A percentile compares a stretch with the other conserved stretches of the same genome.
Conservation (phyloP, 2,888 invertebrate genomes). For the Tenthredo scrophulariae region DNA sequence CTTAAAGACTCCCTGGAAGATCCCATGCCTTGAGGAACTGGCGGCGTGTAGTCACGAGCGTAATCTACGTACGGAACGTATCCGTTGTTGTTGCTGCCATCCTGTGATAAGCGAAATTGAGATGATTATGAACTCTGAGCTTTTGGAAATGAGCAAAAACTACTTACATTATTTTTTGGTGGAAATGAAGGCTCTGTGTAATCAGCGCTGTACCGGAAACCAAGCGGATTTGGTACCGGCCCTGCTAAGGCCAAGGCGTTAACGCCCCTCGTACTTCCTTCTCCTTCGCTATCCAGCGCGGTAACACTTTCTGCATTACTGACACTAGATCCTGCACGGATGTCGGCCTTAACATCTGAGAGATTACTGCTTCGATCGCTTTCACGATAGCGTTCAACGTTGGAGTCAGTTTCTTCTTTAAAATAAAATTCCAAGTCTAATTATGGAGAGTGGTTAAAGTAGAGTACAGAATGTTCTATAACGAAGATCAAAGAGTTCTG, state of each 20-base stretch:
- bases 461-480: not conserved
- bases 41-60: constrained; percentile 93
- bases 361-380: constrained; percentile 95
- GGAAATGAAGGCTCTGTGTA: constrained; percentile 90
- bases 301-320: constrained; percentile 86
- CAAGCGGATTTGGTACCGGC: constrained; percentile 86
- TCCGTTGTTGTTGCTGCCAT: constrained; percentile 90
- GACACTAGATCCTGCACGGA: constrained; percentile 90
- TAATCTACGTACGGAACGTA: constrained; percentile 95
- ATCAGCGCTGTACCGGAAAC: constrained; percentile 88
- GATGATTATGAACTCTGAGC: constrained; percentile 13
- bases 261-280: constrained; percentile 81
- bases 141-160: constrained; percentile 44
- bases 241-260: constrained; percentile 85
- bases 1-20: constrained; percentile 76
- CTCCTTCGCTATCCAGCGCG: constrained; percentile 79
- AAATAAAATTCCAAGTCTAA: constrained; percentile 59
- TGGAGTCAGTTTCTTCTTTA: constrained; percentile 78
- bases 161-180: constrained; percentile 85
- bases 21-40: constrained; percentile 80
- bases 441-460: not conserved
- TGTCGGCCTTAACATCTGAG: constrained; percentile 94
- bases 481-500: not conserved
- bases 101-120: constrained; percentile 78
- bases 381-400: constrained; percentile 80